A percentile compares a stretch with the other conserved stretches of the same genome.
Conservation (phyloP, 2,113 vertebrate species). For the Malaclemys terrapin region DNA sequence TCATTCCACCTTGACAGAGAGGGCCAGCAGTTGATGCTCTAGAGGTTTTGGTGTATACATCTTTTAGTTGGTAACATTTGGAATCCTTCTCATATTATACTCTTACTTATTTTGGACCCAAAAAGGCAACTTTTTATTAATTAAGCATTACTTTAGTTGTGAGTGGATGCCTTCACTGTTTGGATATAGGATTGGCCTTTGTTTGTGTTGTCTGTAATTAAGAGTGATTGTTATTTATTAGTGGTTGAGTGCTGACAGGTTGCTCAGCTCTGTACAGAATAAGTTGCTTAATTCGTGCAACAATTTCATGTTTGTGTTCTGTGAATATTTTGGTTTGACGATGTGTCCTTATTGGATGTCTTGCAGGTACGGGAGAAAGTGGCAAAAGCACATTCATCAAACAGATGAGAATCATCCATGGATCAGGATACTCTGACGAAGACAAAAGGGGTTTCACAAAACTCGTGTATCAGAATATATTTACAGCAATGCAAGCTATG, state of each 20-base stretch:
- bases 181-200: neutral
- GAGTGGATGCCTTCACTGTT: neutral
- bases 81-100: neutral
- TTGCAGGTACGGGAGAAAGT: slow-evolving; percentile 88
- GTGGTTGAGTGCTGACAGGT: neutral
- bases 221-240: neutral
- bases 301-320: neutral
- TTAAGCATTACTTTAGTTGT: neutral
- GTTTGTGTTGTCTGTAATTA: neutral
- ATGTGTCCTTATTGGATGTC: slow-evolving; percentile 44
- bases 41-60: neutral
- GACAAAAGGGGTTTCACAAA: slow-evolving; percentile 93
- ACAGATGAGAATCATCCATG: slow-evolving; percentile 98
- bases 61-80: neutral
- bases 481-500: slow-evolving; percentile 97
- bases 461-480: slow-evolving; percentile 97
- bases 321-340: slow-evolving; percentile 29
- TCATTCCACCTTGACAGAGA: neutral
- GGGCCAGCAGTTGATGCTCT: neutral
- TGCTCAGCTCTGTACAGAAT: neutral
- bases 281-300: neutral
- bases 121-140: neutral
- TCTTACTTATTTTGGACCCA: neutral
- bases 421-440: slow-evolving; percentile 96
- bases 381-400: slow-evolving; percentile 92